phyloP scores from a whole-genome alignment of 2,113 vertebrate species.

The Rhinopomastus cyanomelas region DNA sequence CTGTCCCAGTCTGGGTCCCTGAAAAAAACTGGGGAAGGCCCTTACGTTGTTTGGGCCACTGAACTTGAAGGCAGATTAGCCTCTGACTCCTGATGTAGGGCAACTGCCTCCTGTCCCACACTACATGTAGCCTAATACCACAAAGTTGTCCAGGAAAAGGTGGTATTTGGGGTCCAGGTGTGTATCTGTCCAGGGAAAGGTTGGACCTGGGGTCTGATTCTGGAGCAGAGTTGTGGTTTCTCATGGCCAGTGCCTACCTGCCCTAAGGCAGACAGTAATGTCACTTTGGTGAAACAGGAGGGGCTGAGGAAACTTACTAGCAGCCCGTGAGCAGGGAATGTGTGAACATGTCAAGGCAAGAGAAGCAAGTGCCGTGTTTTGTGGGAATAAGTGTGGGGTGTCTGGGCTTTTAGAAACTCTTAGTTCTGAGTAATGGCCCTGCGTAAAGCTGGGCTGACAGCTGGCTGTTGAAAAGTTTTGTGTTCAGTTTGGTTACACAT shows the following conservation, averaged over 20 bases:
- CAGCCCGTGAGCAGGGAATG: not conserved
- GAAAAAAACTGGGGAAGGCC: not conserved
- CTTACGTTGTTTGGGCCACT: not conserved
- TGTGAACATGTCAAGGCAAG: not conserved
- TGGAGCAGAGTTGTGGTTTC: not conserved
- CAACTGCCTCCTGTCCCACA: not conserved
- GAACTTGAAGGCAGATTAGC: not conserved
- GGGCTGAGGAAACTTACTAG: not conserved
- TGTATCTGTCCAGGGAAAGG: not conserved
- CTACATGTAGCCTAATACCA: not conserved
- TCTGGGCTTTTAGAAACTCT: not conserved
- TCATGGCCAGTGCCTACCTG: not conserved
- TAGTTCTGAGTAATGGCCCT: not conserved
- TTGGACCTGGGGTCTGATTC: not conserved
- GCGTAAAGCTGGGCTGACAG: not conserved
- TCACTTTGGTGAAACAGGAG: not conserved
- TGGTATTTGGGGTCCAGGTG: too few relatives aligned
- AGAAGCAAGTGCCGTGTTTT: not conserved
- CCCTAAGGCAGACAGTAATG: not conserved
- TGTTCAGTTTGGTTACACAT: not conserved
- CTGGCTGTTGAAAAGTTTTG: conserved; percentile 3
- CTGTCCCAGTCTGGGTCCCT: not conserved
- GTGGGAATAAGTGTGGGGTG: not conserved
- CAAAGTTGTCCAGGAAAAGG: too few relatives aligned
- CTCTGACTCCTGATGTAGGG: not conserved